Percentiles rank a stretch among this genome's conserved stretches.
Conservation (phyloP, 2,113 vertebrate species). For the Pseudorasbora parva region DNA sequence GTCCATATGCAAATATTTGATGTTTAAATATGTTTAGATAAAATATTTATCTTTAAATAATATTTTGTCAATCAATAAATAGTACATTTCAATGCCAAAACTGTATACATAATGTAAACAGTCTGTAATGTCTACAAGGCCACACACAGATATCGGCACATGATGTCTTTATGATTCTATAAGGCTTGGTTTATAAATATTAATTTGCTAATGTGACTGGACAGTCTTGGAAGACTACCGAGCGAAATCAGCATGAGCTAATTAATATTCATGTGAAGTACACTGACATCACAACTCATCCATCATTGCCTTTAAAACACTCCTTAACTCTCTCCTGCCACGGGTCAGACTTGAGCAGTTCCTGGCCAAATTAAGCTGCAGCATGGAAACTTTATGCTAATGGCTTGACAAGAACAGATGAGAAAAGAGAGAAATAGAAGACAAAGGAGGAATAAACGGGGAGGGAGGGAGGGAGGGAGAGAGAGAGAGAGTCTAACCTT, state of each 20-base stretch:
- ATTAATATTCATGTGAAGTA: background rate
- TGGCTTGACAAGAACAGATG: background rate
- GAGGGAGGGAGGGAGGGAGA: background rate
- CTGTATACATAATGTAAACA: too few species aligned
- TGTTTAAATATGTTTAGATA: too few species aligned
- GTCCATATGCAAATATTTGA: too few species aligned
- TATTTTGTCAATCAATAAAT: too few species aligned
- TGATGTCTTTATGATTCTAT: background rate
- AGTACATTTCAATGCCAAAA: too few species aligned
- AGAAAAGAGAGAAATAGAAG: slow-evolving; percentile 24
- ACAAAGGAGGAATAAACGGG: slow-evolving; percentile 21
- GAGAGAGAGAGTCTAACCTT: slow-evolving; percentile 71
- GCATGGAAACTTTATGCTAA: slow-evolving; percentile 9
- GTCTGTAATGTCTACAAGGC: background rate
- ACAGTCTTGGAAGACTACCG: background rate
- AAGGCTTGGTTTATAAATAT: background rate
- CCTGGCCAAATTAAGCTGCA: background rate
- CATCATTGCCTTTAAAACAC: background rate
- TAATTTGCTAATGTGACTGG: background rate
- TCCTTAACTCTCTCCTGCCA: background rate
- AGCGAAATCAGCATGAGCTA: slow-evolving; percentile 17
- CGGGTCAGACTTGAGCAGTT: background rate
- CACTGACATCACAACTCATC: background rate
- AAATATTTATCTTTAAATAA: too few species aligned
- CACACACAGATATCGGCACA: slow-evolving; percentile 2